Evolutionary conservation across 2,888 invertebrate species (phyloP).

Genomic region (Synergus japonicus): DNA sequence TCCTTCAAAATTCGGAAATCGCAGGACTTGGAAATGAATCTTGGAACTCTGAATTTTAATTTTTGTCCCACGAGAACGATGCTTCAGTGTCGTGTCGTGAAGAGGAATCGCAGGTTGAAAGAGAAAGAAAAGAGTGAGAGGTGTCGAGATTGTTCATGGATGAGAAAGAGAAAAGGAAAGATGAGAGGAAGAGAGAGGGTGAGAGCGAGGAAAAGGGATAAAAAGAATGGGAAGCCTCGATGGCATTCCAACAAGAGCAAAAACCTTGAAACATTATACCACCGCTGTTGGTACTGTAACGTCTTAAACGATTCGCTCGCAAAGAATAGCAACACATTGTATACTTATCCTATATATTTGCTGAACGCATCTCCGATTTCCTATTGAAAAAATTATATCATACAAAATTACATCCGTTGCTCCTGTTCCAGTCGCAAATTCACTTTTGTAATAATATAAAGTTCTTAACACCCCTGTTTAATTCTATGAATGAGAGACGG

Average conservation of each 20-base stretch:
- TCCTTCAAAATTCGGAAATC: neutral
- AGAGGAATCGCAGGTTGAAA: neutral
- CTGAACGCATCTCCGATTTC: neutral
- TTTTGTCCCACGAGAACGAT: neutral
- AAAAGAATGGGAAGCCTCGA: conserved; percentile 56
- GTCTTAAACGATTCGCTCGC: conserved; percentile 63
- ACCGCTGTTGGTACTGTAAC: conserved; percentile 64
- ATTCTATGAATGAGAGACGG: neutral
- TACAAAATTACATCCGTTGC: too few species aligned
- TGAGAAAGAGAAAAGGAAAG: conserved; percentile 34
- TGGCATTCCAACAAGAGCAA: conserved; percentile 69
- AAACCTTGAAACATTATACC: conserved; percentile 57
- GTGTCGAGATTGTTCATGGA: conserved; percentile 44
- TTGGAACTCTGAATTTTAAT: neutral
- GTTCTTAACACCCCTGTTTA: neutral
- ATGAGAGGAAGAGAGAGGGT: conserved; percentile 44
- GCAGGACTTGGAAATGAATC: neutral
- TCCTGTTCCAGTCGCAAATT: too few species aligned
- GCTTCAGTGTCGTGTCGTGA: neutral
- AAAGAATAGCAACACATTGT: conserved; percentile 55
- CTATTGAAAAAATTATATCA: neutral
- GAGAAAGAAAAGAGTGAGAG: conserved; percentile 46
- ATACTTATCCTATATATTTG: conserved; percentile 21
- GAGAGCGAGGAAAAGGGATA: conserved; percentile 49
- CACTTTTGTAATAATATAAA: too few species aligned